Percentiles rank a stretch among this genome's conserved stretches.
These are phyloP conservation scores for Sylvia borin DNA, from an alignment of 2,797 vertebrate species.

Conservation along the genomic window DNA sequence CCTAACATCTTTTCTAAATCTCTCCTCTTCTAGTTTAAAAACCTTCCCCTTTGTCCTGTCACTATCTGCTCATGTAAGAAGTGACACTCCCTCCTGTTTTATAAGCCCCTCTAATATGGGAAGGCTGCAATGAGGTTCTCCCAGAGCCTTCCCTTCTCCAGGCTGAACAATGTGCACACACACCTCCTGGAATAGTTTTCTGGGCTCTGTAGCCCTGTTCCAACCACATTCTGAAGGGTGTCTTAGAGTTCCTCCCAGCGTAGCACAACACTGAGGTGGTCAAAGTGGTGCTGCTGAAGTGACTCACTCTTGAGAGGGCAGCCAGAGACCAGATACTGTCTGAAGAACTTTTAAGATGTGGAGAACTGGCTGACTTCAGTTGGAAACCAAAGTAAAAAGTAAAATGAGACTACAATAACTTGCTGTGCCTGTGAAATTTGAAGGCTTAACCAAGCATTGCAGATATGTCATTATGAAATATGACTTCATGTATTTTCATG, in stretches of 20 bases:
- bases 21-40: background rate
- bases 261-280: background rate
- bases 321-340: background rate
- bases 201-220: background rate
- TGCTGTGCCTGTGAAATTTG: background rate
- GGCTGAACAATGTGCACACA: background rate
- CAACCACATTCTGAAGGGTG: background rate
- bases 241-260: background rate
- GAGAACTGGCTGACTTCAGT: background rate
- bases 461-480: constrained; percentile 13
- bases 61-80: background rate
- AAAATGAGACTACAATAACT: background rate
- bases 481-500: background rate
- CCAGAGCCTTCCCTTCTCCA: background rate
- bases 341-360: background rate
- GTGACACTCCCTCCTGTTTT: background rate
- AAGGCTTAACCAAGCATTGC: background rate
- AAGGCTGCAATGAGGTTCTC: background rate
- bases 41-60: background rate
- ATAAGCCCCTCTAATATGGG: background rate
- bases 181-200: background rate
- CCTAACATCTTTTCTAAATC: background rate
- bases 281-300: background rate
- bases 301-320: background rate
- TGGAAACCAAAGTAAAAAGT: constrained; percentile 2